Conservation (phyloP, 2,888 invertebrate genomes). For the Nasonia oneida region DNA sequence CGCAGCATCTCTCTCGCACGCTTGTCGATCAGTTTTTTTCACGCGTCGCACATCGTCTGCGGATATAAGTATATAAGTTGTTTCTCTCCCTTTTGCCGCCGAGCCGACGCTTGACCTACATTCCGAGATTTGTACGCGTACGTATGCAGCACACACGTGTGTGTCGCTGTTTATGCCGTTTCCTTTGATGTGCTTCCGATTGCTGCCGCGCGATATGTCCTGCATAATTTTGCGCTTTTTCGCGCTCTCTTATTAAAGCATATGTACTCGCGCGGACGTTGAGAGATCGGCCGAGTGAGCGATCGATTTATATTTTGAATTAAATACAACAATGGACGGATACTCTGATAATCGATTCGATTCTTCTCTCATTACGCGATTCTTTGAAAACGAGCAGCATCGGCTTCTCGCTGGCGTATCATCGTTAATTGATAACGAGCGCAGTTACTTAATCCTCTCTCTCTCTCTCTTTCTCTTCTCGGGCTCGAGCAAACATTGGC, state of each 20-base stretch:
- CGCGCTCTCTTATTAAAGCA: neutral
- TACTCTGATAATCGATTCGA: no score
- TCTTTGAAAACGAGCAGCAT: no score
- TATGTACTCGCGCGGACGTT: neutral
- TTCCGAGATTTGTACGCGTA: neutral
- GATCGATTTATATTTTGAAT: neutral
- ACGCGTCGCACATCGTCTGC: neutral
- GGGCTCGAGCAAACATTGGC: conserved; percentile 15
- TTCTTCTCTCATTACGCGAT: no score
- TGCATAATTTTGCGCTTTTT: neutral
- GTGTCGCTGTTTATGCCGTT: neutral
- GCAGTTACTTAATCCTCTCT: conserved; percentile 24
- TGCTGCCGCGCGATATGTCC: neutral
- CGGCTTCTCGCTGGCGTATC: neutral
- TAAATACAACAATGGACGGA: no score
- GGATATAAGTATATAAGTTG: no score
- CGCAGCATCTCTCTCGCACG: neutral
- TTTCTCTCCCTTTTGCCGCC: neutral
- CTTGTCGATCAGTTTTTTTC: neutral
- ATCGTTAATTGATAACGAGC: conserved; percentile 35
- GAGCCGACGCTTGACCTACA: neutral
- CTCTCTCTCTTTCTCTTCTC: neutral
- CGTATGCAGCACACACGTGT: neutral
- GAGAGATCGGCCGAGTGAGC: no score
- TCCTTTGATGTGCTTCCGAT: neutral